phyloP scores from a whole-genome alignment of 2,797 vertebrate species.

The Poliocrania exsul region DNA sequence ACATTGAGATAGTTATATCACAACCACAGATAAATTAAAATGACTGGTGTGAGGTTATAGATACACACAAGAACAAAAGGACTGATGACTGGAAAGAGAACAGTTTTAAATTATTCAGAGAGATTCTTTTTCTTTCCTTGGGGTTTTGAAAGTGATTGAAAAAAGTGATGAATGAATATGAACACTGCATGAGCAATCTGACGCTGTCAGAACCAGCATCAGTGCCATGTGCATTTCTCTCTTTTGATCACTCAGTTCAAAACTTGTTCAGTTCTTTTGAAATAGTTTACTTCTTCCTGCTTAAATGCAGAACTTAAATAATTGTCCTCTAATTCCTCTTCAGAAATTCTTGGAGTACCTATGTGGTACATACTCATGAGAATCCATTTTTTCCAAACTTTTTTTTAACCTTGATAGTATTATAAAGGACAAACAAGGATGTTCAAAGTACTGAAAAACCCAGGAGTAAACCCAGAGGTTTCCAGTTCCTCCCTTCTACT shows the following conservation, averaged over 20 bases:
- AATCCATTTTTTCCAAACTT: not conserved
- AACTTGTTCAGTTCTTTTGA: not conserved
- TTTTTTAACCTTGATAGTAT: conserved; percentile 15
- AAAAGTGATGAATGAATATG: conserved; percentile 33
- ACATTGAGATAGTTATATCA: conserved; percentile 22
- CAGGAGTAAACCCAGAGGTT: not conserved
- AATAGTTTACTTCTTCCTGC: not conserved
- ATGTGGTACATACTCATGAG: not conserved
- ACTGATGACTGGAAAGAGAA: conserved; percentile 37
- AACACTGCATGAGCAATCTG: conserved; percentile 27
- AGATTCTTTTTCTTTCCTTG: conserved; percentile 25
- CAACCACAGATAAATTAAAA: conserved; percentile 48
- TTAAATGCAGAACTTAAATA: conserved; percentile 5
- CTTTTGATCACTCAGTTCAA: conserved; percentile 49
- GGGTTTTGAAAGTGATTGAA: conserved; percentile 30
- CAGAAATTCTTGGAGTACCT: not conserved
- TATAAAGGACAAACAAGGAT: not conserved
- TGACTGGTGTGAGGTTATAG: conserved; percentile 14
- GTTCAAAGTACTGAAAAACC: conserved; percentile 25
- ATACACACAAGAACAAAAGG: conserved; percentile 44
- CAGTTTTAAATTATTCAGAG: conserved; percentile 64
- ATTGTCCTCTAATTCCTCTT: conserved; percentile 6
- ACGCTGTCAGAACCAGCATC: not conserved
- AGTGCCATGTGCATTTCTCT: not conserved
- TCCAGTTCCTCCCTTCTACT: not conserved